These are phyloP conservation scores for Rhinatrema bivittatum DNA, from an alignment of 2,797 vertebrate genomes.

Conservation along the genomic window DNA sequence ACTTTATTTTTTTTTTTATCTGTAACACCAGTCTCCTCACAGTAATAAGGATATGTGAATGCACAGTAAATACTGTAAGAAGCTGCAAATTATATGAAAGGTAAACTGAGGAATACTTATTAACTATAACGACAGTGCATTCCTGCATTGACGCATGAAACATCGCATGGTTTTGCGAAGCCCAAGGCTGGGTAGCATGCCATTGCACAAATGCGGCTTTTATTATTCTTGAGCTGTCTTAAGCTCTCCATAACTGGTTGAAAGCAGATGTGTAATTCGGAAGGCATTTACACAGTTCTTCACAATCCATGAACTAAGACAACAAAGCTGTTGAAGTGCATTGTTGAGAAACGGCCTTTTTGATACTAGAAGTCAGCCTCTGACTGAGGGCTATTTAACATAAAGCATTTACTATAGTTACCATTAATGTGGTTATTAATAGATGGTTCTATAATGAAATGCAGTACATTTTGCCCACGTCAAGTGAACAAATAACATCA, in stretches of 20 bases:
- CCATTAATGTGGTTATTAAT: too few species aligned
- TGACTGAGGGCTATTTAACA: too few species aligned
- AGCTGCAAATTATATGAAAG: conserved; percentile 57
- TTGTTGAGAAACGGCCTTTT: too few species aligned
- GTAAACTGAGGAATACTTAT: conserved; percentile 63
- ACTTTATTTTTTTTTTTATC: conserved; percentile 67
- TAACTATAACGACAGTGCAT: conserved; percentile 55
- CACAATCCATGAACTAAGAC: too few species aligned
- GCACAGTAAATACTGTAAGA: conserved; percentile 50
- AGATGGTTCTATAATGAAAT: too few species aligned
- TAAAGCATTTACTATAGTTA: too few species aligned
- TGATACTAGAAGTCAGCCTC: too few species aligned
- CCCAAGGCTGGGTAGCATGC: conserved; percentile 36
- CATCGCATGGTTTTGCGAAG: conserved; percentile 42
- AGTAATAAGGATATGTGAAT: conserved; percentile 62
- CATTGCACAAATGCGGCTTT: conserved; percentile 36
- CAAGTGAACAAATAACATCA: too few species aligned
- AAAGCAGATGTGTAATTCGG: conserved; percentile 44
- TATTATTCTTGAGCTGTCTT: conserved; percentile 49
- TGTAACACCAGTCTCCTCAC: conserved; percentile 61
- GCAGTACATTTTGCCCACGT: too few species aligned
- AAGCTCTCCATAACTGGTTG: conserved; percentile 29
- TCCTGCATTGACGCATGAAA: conserved; percentile 43
- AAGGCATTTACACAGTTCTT: conserved; percentile 36
- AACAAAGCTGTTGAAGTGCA: too few species aligned